phyloP scores from a whole-genome alignment of 2,797 vertebrate species.

The Tolypeutes matacus region DNA sequence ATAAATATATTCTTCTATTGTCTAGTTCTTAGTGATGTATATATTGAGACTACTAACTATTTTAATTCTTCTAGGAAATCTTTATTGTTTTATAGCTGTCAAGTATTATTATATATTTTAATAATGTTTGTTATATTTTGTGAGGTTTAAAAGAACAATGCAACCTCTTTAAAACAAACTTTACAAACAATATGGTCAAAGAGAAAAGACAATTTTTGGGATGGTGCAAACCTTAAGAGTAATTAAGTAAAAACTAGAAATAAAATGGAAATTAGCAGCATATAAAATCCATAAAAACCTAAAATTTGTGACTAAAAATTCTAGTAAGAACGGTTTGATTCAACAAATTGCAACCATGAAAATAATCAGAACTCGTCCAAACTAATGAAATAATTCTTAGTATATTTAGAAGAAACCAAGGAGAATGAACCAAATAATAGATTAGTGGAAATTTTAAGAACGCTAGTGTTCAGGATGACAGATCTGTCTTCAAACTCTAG shows the following conservation, averaged over 20 bases:
- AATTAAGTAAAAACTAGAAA: conserved; percentile 14
- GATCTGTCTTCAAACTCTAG: not conserved
- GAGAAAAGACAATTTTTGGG: not conserved
- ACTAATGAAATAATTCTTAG: not conserved
- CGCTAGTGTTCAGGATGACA: not conserved
- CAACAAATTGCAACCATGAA: not conserved
- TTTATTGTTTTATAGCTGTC: not conserved
- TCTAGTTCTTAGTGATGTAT: not conserved
- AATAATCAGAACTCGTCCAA: not conserved
- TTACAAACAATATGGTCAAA: not conserved
- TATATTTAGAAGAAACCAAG: not conserved
- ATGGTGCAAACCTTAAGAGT: not conserved
- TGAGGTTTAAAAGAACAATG: conserved; percentile 10
- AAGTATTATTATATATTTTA: not conserved
- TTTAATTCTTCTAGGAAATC: not conserved
- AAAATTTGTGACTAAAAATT: not conserved
- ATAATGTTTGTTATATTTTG: not conserved
- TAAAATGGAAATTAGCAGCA: not conserved
- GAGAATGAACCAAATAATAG: not conserved
- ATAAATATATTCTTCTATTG: not conserved
- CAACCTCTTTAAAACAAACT: not conserved
- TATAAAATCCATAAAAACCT: not conserved
- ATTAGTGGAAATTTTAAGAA: not conserved
- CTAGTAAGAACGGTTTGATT: not conserved
- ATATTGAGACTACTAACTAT: not conserved